phyloP scores from a whole-genome alignment of 1,140 invertebrate species.

The Heliothis virescens region DNA sequence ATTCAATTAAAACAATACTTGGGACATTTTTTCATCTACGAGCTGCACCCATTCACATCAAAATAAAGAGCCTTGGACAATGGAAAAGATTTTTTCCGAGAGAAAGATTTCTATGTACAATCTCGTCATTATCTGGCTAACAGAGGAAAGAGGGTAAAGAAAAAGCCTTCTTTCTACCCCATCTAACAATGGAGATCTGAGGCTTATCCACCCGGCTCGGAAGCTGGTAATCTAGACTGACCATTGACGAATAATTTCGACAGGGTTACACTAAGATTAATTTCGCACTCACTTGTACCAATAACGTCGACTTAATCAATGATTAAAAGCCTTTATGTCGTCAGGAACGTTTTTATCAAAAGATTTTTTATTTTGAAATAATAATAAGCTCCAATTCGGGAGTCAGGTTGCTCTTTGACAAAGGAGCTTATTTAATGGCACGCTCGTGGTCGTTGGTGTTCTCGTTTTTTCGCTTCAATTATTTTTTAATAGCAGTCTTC shows the following conservation, averaged over 20 bases:
- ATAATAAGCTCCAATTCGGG: slow-evolving; percentile 32
- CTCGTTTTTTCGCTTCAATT: slow-evolving; percentile 41
- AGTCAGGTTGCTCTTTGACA: slow-evolving; percentile 37
- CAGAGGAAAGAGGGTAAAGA: not conserved
- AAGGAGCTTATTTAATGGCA: slow-evolving; percentile 42
- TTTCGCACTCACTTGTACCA: slow-evolving; percentile 42
- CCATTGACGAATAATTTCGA: slow-evolving; percentile 30
- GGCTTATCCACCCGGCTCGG: slow-evolving; percentile 21
- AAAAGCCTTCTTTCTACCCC: slow-evolving; percentile 13
- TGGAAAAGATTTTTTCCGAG: slow-evolving; percentile 32
- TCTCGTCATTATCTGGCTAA: slow-evolving; percentile 26
- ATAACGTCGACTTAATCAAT: slow-evolving; percentile 35
- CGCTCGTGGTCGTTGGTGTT: slow-evolving; percentile 10
- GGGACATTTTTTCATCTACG: not conserved
- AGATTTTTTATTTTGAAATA: slow-evolving; percentile 26
- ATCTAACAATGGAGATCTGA: slow-evolving; percentile 35
- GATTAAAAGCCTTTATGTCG: slow-evolving; percentile 19
- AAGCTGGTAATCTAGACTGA: slow-evolving; percentile 34
- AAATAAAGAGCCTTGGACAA: slow-evolving; percentile 33
- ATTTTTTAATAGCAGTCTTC: slow-evolving; percentile 39
- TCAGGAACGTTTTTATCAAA: slow-evolving; percentile 24
- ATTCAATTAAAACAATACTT: slow-evolving; percentile 29
- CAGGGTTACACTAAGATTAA: slow-evolving; percentile 23
- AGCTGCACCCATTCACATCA: slow-evolving; percentile 17
- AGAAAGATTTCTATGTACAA: slow-evolving; percentile 26